Percentiles rank a stretch among this genome's conserved stretches.
These are phyloP conservation scores for Hypomesus transpacificus DNA, from an alignment of 2,113 vertebrate species.

Conservation along the genomic window DNA sequence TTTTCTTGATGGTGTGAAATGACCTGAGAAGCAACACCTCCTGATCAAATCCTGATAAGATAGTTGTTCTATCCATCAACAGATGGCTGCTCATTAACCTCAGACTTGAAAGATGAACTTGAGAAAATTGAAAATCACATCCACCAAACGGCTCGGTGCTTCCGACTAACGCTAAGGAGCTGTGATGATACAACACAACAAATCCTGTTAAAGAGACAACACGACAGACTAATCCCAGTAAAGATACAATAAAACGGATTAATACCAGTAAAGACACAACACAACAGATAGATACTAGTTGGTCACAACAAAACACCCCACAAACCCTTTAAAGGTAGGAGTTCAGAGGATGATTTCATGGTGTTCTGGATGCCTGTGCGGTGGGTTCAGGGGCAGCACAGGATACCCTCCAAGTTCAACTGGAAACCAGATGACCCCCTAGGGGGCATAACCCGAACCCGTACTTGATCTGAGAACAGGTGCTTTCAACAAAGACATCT, in stretches of 20 bases:
- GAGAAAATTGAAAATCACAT: not conserved
- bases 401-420: slow-evolving; percentile 39
- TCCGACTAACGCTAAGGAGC: not conserved
- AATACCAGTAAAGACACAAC: too few relatives aligned
- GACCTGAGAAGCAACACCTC: not conserved
- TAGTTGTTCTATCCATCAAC: not conserved
- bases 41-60: not conserved
- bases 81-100: not conserved
- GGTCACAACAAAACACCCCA: too few relatives aligned
- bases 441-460: slow-evolving; percentile 48
- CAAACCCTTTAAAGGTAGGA: too few relatives aligned
- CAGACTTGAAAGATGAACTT: not conserved
- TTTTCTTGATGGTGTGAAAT: too few relatives aligned
- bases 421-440: slow-evolving; percentile 35
- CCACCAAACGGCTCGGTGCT: not conserved
- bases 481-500: slow-evolving; percentile 59
- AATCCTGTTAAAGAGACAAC: too few relatives aligned
- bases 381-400: slow-evolving; percentile 22
- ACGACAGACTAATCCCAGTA: too few relatives aligned
- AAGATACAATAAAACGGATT: too few relatives aligned
- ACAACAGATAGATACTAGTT: too few relatives aligned
- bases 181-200: too few relatives aligned
- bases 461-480: slow-evolving; percentile 60
- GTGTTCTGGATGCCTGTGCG: slow-evolving; percentile 26
- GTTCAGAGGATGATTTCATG: slow-evolving; percentile 19